Conservation (phyloP, 2,113 vertebrate genomes). For the Solea solea region DNA sequence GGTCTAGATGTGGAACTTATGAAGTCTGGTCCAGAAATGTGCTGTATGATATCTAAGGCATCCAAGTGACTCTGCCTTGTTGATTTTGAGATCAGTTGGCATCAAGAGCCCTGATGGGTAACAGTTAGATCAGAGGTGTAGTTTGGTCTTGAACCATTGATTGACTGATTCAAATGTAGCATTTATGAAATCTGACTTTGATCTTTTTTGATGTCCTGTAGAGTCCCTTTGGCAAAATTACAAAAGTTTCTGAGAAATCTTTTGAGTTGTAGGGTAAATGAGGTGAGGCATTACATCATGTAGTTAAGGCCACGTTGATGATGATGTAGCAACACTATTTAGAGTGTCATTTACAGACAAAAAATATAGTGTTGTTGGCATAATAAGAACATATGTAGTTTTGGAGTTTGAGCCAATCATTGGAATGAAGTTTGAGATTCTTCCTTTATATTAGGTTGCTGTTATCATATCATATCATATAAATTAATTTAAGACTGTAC, state of each 20-base stretch:
- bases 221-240: no score
- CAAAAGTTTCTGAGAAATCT: no score
- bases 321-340: no score
- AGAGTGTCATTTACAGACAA: no score
- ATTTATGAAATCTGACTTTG: no score
- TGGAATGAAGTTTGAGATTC: neutral
- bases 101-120: neutral
- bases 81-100: slow-evolving; percentile 3
- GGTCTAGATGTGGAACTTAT: slow-evolving; percentile 9
- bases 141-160: neutral
- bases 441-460: neutral
- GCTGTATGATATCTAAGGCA: neutral
- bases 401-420: neutral
- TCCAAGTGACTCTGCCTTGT: slow-evolving; percentile 5
- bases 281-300: no score
- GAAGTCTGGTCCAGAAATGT: slow-evolving; percentile 3
- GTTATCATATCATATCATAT: no score
- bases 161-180: neutral
- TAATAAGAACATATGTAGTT: no score
- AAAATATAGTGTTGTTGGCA: no score
- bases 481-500: neutral
- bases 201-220: neutral
- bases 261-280: no score
- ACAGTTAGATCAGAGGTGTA: neutral
- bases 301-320: no score